A percentile compares a stretch with the other conserved stretches of the same genome.
Conservation (phyloP, 2,797 vertebrate species). For the Sphenopsis melanotis region DNA sequence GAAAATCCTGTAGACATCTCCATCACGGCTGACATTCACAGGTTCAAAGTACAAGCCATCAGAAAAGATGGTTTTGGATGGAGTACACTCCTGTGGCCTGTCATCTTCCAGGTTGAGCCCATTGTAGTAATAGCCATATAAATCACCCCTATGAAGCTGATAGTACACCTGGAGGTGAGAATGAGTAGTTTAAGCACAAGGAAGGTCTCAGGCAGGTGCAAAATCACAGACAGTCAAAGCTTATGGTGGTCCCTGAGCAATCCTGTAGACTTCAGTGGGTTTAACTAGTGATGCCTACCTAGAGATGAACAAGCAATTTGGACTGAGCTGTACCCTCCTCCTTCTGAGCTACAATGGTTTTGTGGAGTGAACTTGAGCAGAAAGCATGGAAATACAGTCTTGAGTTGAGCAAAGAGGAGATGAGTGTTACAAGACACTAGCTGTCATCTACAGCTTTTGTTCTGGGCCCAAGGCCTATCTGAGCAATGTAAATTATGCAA, state of each 20-base stretch:
- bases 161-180: constrained; percentile 59
- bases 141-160: not conserved
- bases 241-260: not conserved
- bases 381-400: not conserved
- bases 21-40: constrained; percentile 54
- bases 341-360: not conserved
- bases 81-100: not conserved
- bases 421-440: not conserved
- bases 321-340: not conserved
- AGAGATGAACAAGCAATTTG: not conserved
- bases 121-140: constrained; percentile 59
- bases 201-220: not conserved
- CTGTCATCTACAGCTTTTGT: not conserved
- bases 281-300: not conserved
- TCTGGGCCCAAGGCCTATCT: not conserved
- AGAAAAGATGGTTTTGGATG: constrained; percentile 50
- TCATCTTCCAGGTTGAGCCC: constrained; percentile 60
- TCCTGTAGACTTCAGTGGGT: not conserved
- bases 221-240: not conserved
- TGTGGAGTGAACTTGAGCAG: not conserved
- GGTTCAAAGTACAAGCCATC: constrained; percentile 70
- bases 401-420: not conserved
- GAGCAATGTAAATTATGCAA: not conserved
- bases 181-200: not conserved
- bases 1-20: constrained; percentile 54